phyloP scores from a whole-genome alignment of 2,888 invertebrate species.

The Epinotia nisella region DNA sequence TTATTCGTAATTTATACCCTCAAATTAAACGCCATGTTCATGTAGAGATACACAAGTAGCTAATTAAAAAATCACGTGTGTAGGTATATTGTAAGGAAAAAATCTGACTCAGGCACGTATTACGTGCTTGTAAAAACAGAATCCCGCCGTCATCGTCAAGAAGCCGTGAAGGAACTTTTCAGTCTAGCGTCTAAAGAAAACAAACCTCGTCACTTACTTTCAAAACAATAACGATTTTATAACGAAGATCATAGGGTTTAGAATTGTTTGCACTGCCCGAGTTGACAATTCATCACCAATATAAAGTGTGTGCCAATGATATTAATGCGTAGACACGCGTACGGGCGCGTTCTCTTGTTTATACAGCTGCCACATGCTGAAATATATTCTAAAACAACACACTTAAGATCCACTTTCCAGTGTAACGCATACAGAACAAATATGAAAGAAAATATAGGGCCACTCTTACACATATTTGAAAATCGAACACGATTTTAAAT shows the following conservation, averaged over 20 bases:
- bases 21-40: no score
- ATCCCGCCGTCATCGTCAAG: constrained; percentile 32
- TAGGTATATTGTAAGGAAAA: constrained; percentile 13
- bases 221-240: constrained; percentile 1
- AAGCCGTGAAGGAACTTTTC: constrained; percentile 68
- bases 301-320: constrained; percentile 74
- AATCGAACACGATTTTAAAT: constrained; percentile 36
- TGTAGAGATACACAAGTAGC: background rate
- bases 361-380: constrained; percentile 16
- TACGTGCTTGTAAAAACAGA: constrained; percentile 14
- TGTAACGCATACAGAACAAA: constrained; percentile 17
- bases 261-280: constrained; percentile 53
- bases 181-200: constrained; percentile 57
- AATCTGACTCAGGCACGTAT: constrained; percentile 17
- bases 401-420: constrained; percentile 22
- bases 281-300: constrained; percentile 80
- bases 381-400: constrained; percentile 7
- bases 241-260: background rate
- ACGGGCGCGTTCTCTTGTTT: constrained; percentile 27
- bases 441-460: constrained; percentile 36
- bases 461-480: constrained; percentile 39
- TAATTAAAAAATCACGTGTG: background rate
- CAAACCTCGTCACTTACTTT: constrained; percentile 57
- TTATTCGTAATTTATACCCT: no score
- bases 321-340: constrained; percentile 82